Evolutionary conservation across 2,888 invertebrate species (phyloP).

Genomic region (Aporophyla lueneburgensis): DNA sequence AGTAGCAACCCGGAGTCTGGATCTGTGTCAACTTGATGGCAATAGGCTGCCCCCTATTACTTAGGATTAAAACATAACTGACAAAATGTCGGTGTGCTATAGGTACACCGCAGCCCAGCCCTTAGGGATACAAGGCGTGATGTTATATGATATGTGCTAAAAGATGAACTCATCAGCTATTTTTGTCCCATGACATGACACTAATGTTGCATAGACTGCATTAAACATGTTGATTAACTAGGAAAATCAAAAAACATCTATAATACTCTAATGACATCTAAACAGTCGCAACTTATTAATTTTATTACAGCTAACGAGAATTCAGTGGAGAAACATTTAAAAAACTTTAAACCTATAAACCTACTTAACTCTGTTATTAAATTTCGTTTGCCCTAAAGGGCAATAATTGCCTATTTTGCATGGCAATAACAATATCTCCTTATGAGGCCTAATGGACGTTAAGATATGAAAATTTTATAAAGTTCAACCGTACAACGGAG

Average conservation of each 20-base stretch:
- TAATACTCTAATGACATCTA: slow-evolving; percentile 21
- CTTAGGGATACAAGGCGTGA: too few species aligned
- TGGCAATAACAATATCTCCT: neutral
- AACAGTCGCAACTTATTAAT: neutral
- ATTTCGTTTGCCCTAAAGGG: slow-evolving; percentile 1
- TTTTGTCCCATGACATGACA: slow-evolving; percentile 4
- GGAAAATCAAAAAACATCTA: slow-evolving; percentile 38
- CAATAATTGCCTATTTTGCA: neutral
- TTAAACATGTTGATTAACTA: slow-evolving; percentile 15
- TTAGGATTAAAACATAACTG: too few species aligned
- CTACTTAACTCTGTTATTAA: neutral
- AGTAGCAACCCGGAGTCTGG: too few species aligned
- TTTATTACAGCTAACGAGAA: slow-evolving; percentile 9
- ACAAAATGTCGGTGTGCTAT: too few species aligned
- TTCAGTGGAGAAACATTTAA: neutral
- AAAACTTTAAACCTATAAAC: slow-evolving; percentile 5
- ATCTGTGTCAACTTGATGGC: too few species aligned
- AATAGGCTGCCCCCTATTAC: too few species aligned
- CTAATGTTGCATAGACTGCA: neutral
- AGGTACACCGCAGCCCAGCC: too few species aligned
- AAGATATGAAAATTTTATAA: slow-evolving; percentile 57
- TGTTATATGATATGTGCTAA: too few species aligned
- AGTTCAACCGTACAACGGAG: slow-evolving; percentile 43
- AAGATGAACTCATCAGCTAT: neutral
- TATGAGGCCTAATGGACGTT: slow-evolving; percentile 10